Base-by-base conservation (phyloP, 2,888 invertebrate genomes). In the Sminthurides aquaticus region DNA sequence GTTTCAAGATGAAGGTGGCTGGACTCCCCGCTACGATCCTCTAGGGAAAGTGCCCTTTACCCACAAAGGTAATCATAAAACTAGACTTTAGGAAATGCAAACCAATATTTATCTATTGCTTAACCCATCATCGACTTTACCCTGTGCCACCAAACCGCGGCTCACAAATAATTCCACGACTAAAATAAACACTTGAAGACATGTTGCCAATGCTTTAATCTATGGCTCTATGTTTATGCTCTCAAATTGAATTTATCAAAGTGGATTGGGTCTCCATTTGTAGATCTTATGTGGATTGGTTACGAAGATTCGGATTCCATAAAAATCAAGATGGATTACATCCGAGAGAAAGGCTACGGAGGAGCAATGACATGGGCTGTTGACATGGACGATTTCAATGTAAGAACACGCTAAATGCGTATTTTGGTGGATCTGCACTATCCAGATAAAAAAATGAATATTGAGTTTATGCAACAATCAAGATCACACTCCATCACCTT, bases 301-400 rank as follows among this genome's bases (percentile, higher is more conserved):
- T 93, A 91, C 76, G 92, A 91, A 77, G 86, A 91, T 76, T 83
- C 85, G 0, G 82, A 83, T 75, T 91, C 91, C 73, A 83, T 92
- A 0, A 87, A 89, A 77, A 88, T 90, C 74, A 93, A 93, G 81
- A 90, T 91, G 90, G 87, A 91, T 77, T 92, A 85, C 81, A 89
- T 93, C 73, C 90, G 88, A 76, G 76, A 84, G 62, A 89, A 87
- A 77, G 90, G 90, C 0, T 89, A 88, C 75, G 86, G 86, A 0
- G 92, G 93, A 0, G 91, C 90, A 0, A 93, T 93, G 92, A 87
- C 86, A 22, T 93, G 92, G 92, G 91, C 92, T 26, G 86, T 91
- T 56, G 90, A 90, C 73, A 90, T 92, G 91, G 92, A 93, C 66
- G 92, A 93, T 78, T 92, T 91, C 77, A 83, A 83, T 65, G 91